These are phyloP conservation scores for Cygnus olor DNA, from an alignment of 2,797 vertebrate genomes.

Conservation along the genomic window DNA sequence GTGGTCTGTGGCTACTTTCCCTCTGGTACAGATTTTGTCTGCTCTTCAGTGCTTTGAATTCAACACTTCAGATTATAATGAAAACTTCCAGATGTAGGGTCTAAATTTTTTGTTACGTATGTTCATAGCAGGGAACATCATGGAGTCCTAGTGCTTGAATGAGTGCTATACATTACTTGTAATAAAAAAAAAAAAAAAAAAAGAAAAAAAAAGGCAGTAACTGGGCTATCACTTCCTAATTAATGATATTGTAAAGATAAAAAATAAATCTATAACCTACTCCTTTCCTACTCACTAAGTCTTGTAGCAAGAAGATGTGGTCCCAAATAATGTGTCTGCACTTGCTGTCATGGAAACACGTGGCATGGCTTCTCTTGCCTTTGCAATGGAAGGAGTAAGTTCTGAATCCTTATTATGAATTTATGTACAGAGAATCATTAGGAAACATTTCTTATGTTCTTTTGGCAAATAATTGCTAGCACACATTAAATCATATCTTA, in stretches of 20 bases:
- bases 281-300: background rate
- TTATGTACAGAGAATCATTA: background rate
- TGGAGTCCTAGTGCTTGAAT: background rate
- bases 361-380: background rate
- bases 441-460: conserved; percentile 6
- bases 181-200: background rate
- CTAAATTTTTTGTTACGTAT: background rate
- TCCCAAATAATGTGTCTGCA: background rate
- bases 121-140: conserved; percentile 1
- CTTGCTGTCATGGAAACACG: background rate
- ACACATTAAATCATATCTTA: background rate
- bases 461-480: background rate
- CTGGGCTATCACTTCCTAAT: background rate
- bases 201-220: background rate
- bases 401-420: background rate
- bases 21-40: background rate
- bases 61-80: background rate
- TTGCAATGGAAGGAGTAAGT: background rate
- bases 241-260: background rate
- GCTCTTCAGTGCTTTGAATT: background rate
- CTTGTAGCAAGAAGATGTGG: background rate
- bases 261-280: background rate
- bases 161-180: background rate
- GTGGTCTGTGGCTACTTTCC: background rate
- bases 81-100: background rate